Evolutionary conservation across 2,888 invertebrate species (phyloP).

Genomic region (Ecdyonurus torrentis): DNA sequence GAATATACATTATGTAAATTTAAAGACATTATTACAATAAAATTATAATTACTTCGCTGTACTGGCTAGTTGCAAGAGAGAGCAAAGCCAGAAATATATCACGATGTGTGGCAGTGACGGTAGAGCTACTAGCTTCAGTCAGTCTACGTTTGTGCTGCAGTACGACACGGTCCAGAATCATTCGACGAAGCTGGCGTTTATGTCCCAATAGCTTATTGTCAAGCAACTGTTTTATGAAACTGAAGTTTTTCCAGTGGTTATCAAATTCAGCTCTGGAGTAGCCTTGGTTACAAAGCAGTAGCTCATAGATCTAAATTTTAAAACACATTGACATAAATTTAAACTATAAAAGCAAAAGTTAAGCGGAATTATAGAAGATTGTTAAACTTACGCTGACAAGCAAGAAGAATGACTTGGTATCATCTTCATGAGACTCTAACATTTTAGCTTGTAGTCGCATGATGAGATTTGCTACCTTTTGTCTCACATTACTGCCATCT

Average conservation of each 20-base stretch:
- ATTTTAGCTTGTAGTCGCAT: slow-evolving; percentile 45
- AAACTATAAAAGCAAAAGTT: neutral
- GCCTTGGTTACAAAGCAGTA: slow-evolving; percentile 36
- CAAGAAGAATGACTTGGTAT: slow-evolving; percentile 52
- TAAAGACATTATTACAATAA: no score
- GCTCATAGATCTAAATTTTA: slow-evolving; percentile 60
- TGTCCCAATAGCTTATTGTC: slow-evolving; percentile 42
- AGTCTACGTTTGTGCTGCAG: slow-evolving; percentile 42
- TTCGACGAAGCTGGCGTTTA: slow-evolving; percentile 39
- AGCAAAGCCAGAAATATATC: slow-evolving; percentile 42
- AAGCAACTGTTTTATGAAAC: slow-evolving; percentile 39
- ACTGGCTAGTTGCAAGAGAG: slow-evolving; percentile 43
- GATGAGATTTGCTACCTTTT: slow-evolving; percentile 39
- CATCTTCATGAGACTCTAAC: slow-evolving; percentile 51
- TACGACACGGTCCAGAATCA: slow-evolving; percentile 45
- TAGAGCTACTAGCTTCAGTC: slow-evolving; percentile 22
- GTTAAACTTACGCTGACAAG: slow-evolving; percentile 28
- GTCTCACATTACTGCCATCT: slow-evolving; percentile 53
- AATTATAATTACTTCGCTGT: slow-evolving; percentile 37
- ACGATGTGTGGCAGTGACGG: slow-evolving; percentile 34
- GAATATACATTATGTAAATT: no score
- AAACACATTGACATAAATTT: slow-evolving; percentile 15
- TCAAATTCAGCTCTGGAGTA: slow-evolving; percentile 38
- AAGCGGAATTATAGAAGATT: no score
- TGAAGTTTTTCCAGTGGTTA: slow-evolving; percentile 45